These are phyloP conservation scores for Belonocnema kinseyi DNA, from an alignment of 1,140 invertebrate genomes.

Conservation along the genomic window DNA sequence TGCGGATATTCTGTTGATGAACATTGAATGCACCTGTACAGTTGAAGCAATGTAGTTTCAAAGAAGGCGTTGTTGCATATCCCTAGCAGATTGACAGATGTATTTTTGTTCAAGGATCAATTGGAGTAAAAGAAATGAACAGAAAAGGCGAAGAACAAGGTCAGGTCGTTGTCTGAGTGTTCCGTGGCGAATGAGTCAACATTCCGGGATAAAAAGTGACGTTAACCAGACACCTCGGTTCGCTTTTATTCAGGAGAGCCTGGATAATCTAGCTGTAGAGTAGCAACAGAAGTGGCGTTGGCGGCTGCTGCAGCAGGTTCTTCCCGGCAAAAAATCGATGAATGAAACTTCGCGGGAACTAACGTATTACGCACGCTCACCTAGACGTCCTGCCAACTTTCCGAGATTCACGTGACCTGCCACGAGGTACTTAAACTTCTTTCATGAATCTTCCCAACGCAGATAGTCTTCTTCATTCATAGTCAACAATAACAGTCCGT, in stretches of 20 bases:
- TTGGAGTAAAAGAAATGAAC: constrained; percentile 13
- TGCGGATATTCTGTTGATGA: too few relatives aligned
- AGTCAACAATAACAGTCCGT: too few relatives aligned
- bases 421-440: constrained; percentile 19
- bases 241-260: constrained; percentile 65
- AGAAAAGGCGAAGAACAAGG: constrained; percentile 41
- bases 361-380: constrained; percentile 55
- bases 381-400: constrained; percentile 36
- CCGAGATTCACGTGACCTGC: constrained; percentile 41
- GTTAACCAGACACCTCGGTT: constrained; percentile 68
- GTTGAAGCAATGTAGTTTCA: background rate
- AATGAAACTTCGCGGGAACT: constrained; percentile 68
- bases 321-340: constrained; percentile 67
- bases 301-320: constrained; percentile 61
- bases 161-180: constrained; percentile 48
- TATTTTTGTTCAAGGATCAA: background rate
- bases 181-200: constrained; percentile 63
- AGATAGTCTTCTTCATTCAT: too few relatives aligned
- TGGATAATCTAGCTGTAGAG: constrained; percentile 59
- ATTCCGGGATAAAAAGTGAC: constrained; percentile 59
- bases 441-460: constrained; percentile 2
- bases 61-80: background rate
- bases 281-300: constrained; percentile 34
- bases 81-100: background rate
- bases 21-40: too few relatives aligned